These are phyloP conservation scores for Zosterops japonicus DNA, from an alignment of 2,113 vertebrate species.

Conservation along the genomic window DNA sequence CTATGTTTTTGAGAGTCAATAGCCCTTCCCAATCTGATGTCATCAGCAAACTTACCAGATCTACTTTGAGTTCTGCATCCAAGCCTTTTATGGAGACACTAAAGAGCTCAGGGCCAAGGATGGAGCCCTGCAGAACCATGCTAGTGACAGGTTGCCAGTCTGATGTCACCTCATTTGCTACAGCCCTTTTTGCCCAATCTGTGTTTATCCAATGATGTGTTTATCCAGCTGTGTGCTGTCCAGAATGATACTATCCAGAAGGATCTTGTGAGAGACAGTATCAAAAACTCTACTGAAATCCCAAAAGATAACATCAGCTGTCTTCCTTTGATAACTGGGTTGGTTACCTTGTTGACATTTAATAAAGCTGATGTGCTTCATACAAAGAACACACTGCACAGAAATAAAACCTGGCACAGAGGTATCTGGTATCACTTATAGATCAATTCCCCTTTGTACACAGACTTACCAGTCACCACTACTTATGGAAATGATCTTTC, in stretches of 20 bases:
- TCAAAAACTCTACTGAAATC: not conserved
- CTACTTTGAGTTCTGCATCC: not conserved
- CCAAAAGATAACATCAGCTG: not conserved
- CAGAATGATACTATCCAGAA: not conserved
- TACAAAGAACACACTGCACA: not conserved
- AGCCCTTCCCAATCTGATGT: not conserved
- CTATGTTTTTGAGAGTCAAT: not conserved
- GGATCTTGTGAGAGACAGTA: not conserved
- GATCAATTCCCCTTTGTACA: not conserved
- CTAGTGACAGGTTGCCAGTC: not conserved
- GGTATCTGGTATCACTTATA: not conserved
- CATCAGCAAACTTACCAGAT: not conserved
- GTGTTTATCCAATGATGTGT: not conserved
- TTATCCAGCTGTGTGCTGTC: not conserved
- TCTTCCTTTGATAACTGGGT: not conserved
- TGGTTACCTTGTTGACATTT: accelerated
- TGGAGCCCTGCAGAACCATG: not conserved
- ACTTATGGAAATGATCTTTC: not conserved
- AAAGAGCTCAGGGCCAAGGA: not conserved
- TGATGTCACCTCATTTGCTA: not conserved
- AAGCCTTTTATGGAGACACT: not conserved
- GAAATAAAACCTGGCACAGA: not conserved
- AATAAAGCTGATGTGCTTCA: not conserved
- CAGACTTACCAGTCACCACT: not conserved
- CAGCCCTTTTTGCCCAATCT: not conserved